phyloP scores from a whole-genome alignment of 2,888 invertebrate species.

The Eutolmus rufibarbis region DNA sequence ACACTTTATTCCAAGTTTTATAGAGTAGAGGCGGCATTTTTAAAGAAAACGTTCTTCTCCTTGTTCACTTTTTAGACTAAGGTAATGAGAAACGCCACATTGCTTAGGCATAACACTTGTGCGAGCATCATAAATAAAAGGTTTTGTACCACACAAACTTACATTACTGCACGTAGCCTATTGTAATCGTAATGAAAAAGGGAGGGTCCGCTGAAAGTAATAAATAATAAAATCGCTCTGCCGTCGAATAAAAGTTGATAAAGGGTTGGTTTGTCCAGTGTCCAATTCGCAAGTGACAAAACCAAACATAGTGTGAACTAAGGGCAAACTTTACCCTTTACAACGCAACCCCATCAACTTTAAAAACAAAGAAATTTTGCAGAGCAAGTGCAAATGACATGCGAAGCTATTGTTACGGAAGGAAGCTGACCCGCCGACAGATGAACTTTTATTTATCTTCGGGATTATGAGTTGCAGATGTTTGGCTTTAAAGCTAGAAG shows the following conservation, averaged over 20 bases:
- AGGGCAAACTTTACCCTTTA: neutral
- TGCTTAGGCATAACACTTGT: too few relatives aligned
- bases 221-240: neutral
- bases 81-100: too few relatives aligned
- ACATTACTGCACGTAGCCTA: neutral
- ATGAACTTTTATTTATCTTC: neutral
- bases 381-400: neutral
- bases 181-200: neutral
- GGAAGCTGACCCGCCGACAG: neutral
- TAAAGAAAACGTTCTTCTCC: too few relatives aligned
- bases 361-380: neutral
- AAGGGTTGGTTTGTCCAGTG: neutral
- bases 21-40: too few relatives aligned
- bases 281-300: neutral
- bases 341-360: neutral
- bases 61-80: too few relatives aligned
- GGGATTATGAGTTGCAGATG: neutral
- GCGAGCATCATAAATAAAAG: neutral
- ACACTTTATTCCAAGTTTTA: too few relatives aligned
- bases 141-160: neutral
- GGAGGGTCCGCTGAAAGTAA: neutral
- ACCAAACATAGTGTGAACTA: neutral
- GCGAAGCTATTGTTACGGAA: neutral
- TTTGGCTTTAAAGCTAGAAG: neutral
- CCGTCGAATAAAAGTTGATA: neutral